Percentiles rank a stretch among this genome's conserved stretches.
phyloP scores from a whole-genome alignment of 2,113 vertebrate genomes.

The Maylandia zebra region DNA sequence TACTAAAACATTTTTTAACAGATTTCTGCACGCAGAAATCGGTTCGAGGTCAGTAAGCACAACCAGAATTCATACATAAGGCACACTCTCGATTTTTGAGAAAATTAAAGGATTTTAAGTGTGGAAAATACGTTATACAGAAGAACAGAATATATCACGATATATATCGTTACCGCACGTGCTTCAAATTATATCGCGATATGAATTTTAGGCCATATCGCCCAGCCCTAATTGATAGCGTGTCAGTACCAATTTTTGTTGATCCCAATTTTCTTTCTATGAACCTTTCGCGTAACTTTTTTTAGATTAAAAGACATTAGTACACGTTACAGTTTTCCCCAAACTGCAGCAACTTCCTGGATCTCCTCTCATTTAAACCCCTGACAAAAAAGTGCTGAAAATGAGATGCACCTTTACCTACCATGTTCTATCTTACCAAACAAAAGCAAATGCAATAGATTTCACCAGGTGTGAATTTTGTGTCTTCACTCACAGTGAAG shows the following conservation, averaged over 20 bases:
- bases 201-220: background rate
- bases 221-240: background rate
- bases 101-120: background rate
- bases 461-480: background rate
- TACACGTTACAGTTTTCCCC: background rate
- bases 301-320: background rate
- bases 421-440: background rate
- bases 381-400: background rate
- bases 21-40: fast-evolving
- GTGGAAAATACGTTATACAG: background rate
- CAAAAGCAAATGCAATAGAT: background rate
- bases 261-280: background rate
- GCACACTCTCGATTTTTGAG: fast-evolving
- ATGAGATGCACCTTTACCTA: background rate
- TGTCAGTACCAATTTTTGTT: background rate
- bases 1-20: background rate
- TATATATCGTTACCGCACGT: fast-evolving
- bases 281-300: background rate
- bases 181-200: background rate
- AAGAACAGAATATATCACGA: background rate
- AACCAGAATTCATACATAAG: background rate
- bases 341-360: background rate
- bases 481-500: background rate
- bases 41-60: fast-evolving
- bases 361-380: background rate